Conservation (phyloP, 2,797 vertebrate species). For the Macropodus opercularis region DNA sequence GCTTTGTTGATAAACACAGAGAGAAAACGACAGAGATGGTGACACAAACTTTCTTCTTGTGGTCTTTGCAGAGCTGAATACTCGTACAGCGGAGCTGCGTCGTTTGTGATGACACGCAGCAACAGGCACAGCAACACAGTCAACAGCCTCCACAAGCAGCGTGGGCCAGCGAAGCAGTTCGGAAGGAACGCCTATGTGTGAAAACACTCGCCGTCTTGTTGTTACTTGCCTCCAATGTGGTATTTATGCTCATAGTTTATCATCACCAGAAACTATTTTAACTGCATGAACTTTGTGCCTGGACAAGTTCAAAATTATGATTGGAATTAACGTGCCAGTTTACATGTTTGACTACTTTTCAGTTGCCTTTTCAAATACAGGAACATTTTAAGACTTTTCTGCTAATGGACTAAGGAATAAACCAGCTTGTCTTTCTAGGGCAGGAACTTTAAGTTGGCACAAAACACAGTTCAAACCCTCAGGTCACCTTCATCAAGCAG, state of each 20-base stretch:
- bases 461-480: slow-evolving; percentile 23
- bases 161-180: slow-evolving; percentile 81
- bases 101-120: slow-evolving; percentile 77
- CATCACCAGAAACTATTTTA: slow-evolving; percentile 69
- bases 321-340: background rate
- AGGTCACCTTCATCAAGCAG: slow-evolving; percentile 64
- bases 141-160: slow-evolving; percentile 60
- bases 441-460: slow-evolving; percentile 69
- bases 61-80: slow-evolving; percentile 71
- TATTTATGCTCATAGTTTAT: slow-evolving; percentile 57
- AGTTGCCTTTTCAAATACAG: background rate
- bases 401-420: slow-evolving; percentile 37
- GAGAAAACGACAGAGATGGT: too few species aligned
- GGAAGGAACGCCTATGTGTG: slow-evolving; percentile 93
- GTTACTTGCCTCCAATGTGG: slow-evolving; percentile 61
- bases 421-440: slow-evolving; percentile 32
- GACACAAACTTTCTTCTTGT: background rate
- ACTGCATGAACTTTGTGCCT: background rate
- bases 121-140: slow-evolving; percentile 71
- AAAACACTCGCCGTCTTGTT: slow-evolving; percentile 18
- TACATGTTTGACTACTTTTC: background rate
- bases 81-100: slow-evolving; percentile 80
- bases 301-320: background rate
- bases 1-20: background rate
- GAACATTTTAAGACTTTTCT: slow-evolving; percentile 24